Evolutionary conservation across 2,888 invertebrate genomes (phyloP).

Genomic region (Philaethria dido): DNA sequence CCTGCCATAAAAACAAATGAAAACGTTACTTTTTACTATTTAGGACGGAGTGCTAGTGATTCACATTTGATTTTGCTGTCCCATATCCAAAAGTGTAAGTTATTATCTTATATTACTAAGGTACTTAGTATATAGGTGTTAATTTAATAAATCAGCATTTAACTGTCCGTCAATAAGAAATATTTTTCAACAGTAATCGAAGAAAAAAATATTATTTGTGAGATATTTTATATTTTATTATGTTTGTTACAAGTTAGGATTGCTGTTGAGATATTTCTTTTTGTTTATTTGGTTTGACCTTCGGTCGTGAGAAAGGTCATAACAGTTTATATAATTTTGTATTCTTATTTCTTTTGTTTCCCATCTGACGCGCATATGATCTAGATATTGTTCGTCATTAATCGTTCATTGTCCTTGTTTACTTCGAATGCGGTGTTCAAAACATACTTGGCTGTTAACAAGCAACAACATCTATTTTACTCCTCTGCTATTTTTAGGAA

Average conservation of each 20-base stretch:
- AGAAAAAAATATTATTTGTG: constrained; percentile 6
- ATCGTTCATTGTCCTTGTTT: constrained; percentile 57
- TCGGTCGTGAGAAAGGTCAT: constrained; percentile 70
- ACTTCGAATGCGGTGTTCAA: constrained; percentile 47
- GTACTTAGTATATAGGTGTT: not conserved
- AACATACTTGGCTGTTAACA: constrained; percentile 49
- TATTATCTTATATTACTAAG: not conserved
- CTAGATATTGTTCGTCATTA: constrained; percentile 39
- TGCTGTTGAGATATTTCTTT: constrained; percentile 36
- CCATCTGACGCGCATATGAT: constrained; percentile 52
- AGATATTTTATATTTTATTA: constrained; percentile 26
- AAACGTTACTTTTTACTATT: constrained; percentile 14
- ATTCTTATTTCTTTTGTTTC: constrained; percentile 47
- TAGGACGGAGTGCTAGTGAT: constrained; percentile 3
- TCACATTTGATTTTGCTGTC: constrained; percentile 6
- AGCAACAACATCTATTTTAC: constrained; percentile 55
- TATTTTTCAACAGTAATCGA: constrained; percentile 12
- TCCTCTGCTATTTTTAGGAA: constrained; percentile 60
- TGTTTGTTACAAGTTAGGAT: constrained; percentile 7
- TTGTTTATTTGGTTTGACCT: constrained; percentile 59
- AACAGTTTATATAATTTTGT: constrained; percentile 67
- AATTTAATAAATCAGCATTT: not conserved
- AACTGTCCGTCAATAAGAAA: not conserved
- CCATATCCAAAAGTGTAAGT: constrained; percentile 8
- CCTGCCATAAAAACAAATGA: constrained; percentile 23